Percentiles rank a stretch among this genome's conserved stretches.
These are phyloP conservation scores for Acanthococcus lagerstroemiae DNA, from an alignment of 2,888 invertebrate species.

Conservation along the genomic window DNA sequence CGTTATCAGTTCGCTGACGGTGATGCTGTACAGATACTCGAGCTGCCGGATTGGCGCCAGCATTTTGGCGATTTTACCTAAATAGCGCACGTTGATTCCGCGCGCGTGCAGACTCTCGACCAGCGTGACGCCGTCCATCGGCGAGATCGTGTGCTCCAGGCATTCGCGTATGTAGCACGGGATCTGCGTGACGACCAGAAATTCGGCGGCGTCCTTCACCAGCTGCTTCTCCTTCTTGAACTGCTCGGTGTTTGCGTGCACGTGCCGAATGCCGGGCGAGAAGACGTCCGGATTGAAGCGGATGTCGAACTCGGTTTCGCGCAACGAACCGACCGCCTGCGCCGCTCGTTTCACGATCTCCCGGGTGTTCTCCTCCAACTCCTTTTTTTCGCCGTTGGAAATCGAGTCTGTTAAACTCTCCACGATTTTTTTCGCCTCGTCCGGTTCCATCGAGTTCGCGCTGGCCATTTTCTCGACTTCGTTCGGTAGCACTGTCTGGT, in stretches of 20 bases:
- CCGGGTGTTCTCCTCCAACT: constrained; percentile 69
- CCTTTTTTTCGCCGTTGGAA: constrained; percentile 63
- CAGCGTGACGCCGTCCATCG: constrained; percentile 88
- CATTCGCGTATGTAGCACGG: constrained; percentile 85
- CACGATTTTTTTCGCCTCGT: constrained; percentile 83
- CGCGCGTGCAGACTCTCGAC: constrained; percentile 88
- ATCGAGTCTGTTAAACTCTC: constrained; percentile 75
- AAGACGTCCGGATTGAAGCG: constrained; percentile 98
- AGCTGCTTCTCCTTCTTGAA: constrained; percentile 76
- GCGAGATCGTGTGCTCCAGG: constrained; percentile 80
- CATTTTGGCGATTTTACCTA: constrained; percentile 80
- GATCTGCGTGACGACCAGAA: constrained; percentile 84
- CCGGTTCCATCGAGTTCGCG: constrained; percentile 51
- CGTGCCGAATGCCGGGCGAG: constrained; percentile 84
- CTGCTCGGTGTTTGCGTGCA: constrained; percentile 53
- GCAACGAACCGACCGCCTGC: constrained; percentile 81
- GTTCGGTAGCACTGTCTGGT: constrained; percentile 39
- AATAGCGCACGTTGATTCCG: constrained; percentile 93
- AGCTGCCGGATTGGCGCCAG: constrained; percentile 67
- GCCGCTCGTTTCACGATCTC: constrained; percentile 85
- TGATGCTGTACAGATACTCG: constrained; percentile 79
- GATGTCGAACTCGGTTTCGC: constrained; percentile 92
- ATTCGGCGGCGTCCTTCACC: constrained; percentile 91
- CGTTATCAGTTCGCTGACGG: constrained; percentile 77
- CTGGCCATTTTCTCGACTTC: constrained; percentile 42